A percentile compares a stretch with the other conserved stretches of the same genome.
Conservation (phyloP, 2,797 vertebrate genomes). For the Peromyscus eremicus region DNA sequence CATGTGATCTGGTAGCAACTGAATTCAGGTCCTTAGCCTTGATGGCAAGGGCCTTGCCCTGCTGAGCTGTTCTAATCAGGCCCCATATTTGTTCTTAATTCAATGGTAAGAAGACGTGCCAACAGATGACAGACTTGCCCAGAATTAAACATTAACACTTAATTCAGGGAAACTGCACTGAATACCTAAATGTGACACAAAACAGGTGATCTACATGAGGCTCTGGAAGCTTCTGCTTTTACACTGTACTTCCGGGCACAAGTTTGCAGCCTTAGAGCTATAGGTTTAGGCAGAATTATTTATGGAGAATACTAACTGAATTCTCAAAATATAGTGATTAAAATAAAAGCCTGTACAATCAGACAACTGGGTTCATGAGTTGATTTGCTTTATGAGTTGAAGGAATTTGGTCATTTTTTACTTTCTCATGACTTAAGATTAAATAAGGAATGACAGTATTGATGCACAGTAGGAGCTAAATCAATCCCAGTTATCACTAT, state of each 20-base stretch:
- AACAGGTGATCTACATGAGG: neutral
- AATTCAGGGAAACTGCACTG: slow-evolving; percentile 19
- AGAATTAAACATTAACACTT: slow-evolving; percentile 1
- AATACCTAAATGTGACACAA: slow-evolving; percentile 22
- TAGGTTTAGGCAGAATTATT: slow-evolving; percentile 31
- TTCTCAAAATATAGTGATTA: slow-evolving; percentile 29
- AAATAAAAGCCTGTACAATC: slow-evolving; percentile 26
- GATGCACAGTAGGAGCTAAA: neutral
- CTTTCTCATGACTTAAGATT: neutral
- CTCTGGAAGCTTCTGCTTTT: slow-evolving; percentile 50
- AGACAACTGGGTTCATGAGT: slow-evolving; percentile 11
- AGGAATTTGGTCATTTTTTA: slow-evolving; percentile 39
- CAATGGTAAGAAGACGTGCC: neutral
- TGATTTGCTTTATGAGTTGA: slow-evolving; percentile 38
- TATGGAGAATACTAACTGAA: slow-evolving; percentile 40
- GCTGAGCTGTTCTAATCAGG: neutral
- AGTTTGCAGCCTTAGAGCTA: neutral
- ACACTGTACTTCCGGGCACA: slow-evolving; percentile 29
- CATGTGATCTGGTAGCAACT: neutral
- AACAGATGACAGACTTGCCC: neutral
- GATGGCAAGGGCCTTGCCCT: neutral
- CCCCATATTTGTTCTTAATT: slow-evolving; percentile 30
- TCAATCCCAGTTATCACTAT: slow-evolving; percentile 32
- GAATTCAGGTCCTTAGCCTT: neutral
- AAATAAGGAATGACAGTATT: slow-evolving; percentile 43